A percentile compares a stretch with the other conserved stretches of the same genome.
Conservation (phyloP, 2,113 vertebrate genomes). For the Gymnogyps californianus region DNA sequence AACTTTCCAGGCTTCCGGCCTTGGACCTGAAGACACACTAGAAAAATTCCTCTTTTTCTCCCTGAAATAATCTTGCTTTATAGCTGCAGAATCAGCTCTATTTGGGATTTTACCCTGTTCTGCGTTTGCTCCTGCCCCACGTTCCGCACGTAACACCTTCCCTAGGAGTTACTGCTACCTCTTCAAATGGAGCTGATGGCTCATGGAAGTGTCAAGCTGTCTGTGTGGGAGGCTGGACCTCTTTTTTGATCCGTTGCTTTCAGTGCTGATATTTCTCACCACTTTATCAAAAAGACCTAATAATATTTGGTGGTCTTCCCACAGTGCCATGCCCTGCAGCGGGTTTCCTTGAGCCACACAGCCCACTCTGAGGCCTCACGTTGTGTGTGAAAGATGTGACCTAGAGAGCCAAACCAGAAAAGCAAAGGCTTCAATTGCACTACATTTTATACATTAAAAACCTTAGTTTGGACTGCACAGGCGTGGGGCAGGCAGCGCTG, state of each 20-base stretch:
- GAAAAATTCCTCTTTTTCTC: neutral
- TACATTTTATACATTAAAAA: neutral
- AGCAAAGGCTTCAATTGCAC: neutral
- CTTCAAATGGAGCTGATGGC: neutral
- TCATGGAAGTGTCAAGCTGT: neutral
- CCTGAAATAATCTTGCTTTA: neutral
- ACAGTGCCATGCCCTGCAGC: neutral
- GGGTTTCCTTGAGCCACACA: neutral
- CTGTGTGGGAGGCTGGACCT: neutral
- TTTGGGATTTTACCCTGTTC: neutral
- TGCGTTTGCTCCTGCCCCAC: accelerated
- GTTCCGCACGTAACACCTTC: neutral
- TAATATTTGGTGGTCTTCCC: neutral
- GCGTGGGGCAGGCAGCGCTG: neutral
- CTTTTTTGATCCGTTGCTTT: neutral
- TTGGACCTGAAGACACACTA: neutral
- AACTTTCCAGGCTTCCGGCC: neutral
- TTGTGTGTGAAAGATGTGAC: neutral
- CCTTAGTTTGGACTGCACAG: neutral
- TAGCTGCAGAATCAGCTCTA: neutral
- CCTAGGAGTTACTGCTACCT: neutral
- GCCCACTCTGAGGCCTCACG: accelerated
- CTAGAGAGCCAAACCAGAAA: neutral
- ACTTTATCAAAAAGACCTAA: neutral
- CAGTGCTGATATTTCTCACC: neutral